Percentiles rank a stretch among this genome's conserved stretches.
phyloP scores from a whole-genome alignment of 1,140 invertebrate genomes.

The Diorhabda sublineata region DNA sequence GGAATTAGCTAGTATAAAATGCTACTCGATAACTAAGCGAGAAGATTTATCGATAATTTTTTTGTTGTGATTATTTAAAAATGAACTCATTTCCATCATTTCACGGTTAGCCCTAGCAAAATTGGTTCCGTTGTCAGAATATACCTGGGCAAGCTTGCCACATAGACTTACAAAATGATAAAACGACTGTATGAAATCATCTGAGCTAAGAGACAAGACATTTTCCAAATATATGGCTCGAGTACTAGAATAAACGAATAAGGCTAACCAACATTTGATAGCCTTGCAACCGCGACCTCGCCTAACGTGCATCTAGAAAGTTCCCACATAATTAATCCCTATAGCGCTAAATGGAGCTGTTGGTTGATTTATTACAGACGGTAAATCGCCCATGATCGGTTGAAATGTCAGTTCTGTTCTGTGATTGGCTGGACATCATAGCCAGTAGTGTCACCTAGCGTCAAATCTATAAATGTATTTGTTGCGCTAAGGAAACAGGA shows the following conservation, averaged over 20 bases:
- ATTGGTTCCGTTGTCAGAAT: conserved; percentile 40
- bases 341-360: too few species aligned
- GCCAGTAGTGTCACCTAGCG: too few species aligned
- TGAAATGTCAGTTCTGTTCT: too few species aligned
- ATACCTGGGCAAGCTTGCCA: conserved; percentile 25
- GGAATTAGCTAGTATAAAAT: conserved; percentile 32
- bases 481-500: too few species aligned
- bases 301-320: conserved; percentile 19
- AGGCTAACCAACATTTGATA: conserved; percentile 36
- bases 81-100: conserved; percentile 38
- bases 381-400: too few species aligned
- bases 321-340: conserved; percentile 39
- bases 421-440: too few species aligned
- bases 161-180: neutral
- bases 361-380: too few species aligned
- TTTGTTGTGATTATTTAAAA: neutral
- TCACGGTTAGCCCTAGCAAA: conserved; percentile 32
- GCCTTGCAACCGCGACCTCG: conserved; percentile 20
- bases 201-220: conserved; percentile 36
- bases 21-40: conserved; percentile 12
- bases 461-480: too few species aligned
- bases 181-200: conserved; percentile 32
- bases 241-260: conserved; percentile 42
- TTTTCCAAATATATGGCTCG: conserved; percentile 43
- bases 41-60: neutral